These are phyloP conservation scores for Branchinecta lindahli DNA, from an alignment of 1,140 invertebrate species.

Conservation along the genomic window DNA sequence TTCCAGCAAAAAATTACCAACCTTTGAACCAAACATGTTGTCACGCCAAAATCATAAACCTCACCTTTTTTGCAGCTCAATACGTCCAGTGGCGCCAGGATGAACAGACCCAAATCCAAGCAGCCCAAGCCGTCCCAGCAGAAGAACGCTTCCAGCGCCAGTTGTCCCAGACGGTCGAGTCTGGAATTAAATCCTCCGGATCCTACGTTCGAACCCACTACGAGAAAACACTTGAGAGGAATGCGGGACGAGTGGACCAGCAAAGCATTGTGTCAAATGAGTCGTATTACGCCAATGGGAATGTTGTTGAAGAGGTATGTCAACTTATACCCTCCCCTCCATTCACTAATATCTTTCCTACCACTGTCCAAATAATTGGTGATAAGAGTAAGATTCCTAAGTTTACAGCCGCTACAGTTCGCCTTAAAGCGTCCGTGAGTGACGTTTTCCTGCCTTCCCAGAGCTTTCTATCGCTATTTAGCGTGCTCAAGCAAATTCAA, in stretches of 20 bases:
- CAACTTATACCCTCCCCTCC: conserved; percentile 29
- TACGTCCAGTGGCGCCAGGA: conserved; percentile 18
- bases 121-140: conserved; percentile 12
- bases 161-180: conserved; percentile 17
- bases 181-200: conserved; percentile 15
- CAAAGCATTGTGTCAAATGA: conserved; percentile 34
- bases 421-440: no score
- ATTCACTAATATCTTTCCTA: background rate
- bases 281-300: conserved; percentile 49
- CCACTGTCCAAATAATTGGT: no score
- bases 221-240: conserved; percentile 18
- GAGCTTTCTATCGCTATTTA: no score
- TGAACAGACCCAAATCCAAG: conserved; percentile 15
- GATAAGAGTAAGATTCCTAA: no score
- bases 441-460: no score
- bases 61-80: conserved; percentile 6
- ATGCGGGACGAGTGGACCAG: conserved; percentile 17
- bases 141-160: conserved; percentile 18
- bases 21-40: no score
- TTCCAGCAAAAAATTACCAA: no score
- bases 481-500: no score
- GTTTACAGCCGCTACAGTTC: no score
- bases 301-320: conserved; percentile 28
- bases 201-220: conserved; percentile 19
- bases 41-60: no score